These are phyloP conservation scores for Xanthostigma xanthostigma DNA, from an alignment of 2,888 invertebrate species.

Conservation along the genomic window DNA sequence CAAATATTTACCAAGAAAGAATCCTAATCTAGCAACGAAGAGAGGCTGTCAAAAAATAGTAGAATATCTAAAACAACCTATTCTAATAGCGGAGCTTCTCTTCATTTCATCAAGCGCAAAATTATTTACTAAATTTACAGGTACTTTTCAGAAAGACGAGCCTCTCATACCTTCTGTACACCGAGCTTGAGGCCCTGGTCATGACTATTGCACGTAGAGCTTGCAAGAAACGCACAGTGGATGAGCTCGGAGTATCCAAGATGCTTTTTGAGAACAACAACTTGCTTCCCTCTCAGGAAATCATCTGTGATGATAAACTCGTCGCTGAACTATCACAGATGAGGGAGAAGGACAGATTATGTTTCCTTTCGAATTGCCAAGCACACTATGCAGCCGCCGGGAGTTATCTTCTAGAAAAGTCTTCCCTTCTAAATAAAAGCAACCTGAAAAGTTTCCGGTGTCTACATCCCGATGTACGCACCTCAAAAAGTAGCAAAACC, in stretches of 20 bases:
- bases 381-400: conserved; percentile 6
- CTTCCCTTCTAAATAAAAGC: conserved; percentile 1
- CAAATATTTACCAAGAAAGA: not conserved
- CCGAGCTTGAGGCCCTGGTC: not conserved
- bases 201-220: too few relatives aligned
- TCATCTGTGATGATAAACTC: conserved; percentile 3
- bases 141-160: conserved; percentile 5
- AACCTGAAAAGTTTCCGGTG: conserved; percentile 3
- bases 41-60: conserved; percentile 4
- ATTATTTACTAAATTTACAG: conserved; percentile 4
- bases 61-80: conserved; percentile 3
- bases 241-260: conserved; percentile 3
- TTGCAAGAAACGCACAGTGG: too few relatives aligned
- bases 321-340: conserved; percentile 3
- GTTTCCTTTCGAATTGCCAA: conserved; percentile 4
- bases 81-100: conserved; percentile 6
- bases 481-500: conserved; percentile 3
- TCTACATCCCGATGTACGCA: conserved; percentile 5
- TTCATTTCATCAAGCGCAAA: conserved; percentile 6
- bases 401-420: conserved; percentile 5
- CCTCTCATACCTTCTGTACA: conserved; percentile 5
- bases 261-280: conserved; percentile 5
- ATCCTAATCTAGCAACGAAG: conserved; percentile 1
- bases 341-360: conserved; percentile 5
- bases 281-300: conserved; percentile 1